Evolutionary conservation across 2,113 vertebrate genomes (phyloP).

Genomic region (Grallaria varia): DNA sequence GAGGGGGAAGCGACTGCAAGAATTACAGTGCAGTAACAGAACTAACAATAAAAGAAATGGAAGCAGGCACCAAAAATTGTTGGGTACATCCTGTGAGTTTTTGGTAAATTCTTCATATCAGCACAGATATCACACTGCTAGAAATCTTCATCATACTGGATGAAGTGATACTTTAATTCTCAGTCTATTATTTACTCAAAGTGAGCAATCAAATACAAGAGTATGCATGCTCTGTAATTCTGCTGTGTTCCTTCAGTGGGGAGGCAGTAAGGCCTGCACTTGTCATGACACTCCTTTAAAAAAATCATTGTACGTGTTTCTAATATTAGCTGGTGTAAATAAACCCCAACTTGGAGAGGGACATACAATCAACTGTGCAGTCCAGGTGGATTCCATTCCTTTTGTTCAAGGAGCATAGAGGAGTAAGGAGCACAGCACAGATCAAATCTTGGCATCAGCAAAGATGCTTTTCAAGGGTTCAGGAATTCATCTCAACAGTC

Average conservation of each 20-base stretch:
- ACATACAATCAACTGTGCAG: rapidly evolving
- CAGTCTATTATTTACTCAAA: neutral
- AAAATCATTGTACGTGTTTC: neutral
- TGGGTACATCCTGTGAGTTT: neutral
- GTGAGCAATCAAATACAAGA: neutral
- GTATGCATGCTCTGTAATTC: rapidly evolving
- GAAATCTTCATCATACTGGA: too few species aligned
- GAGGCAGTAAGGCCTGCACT: neutral
- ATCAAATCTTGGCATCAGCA: neutral
- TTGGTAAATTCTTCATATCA: neutral
- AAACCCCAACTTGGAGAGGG: neutral
- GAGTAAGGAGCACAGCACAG: rapidly evolving
- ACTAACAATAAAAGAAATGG: neutral
- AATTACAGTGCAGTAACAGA: neutral
- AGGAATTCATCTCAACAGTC: neutral
- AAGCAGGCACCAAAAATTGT: neutral
- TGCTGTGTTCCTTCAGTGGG: neutral
- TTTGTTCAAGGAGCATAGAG: neutral
- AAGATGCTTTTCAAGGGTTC: neutral
- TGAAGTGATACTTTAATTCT: neutral
- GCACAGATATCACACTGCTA: neutral
- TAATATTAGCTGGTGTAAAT: neutral
- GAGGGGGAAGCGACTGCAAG: neutral
- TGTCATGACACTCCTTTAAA: neutral
- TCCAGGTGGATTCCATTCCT: neutral